phyloP scores from a whole-genome alignment of 2,888 invertebrate genomes.

The Atethmia centrago region DNA sequence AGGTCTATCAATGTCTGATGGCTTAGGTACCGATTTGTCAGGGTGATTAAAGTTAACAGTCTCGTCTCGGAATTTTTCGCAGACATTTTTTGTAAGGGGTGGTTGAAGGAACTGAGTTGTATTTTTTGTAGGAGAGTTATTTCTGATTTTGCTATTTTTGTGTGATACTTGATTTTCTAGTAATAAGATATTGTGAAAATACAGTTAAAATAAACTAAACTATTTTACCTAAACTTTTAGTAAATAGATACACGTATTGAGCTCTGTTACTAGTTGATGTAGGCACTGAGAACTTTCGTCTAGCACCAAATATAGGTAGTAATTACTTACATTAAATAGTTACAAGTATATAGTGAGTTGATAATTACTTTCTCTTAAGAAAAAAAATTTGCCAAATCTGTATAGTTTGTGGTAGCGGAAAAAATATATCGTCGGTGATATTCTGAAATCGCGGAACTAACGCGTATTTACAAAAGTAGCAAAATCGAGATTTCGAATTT shows the following conservation, averaged over 20 bases:
- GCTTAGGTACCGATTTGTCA: constrained; percentile 36
- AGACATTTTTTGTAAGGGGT: neutral
- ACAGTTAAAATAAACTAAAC: neutral
- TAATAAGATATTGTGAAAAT: neutral
- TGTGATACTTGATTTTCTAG: too few relatives aligned
- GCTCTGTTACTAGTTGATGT: neutral
- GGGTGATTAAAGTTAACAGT: constrained; percentile 16
- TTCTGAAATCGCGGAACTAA: too few relatives aligned
- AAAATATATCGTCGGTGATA: too few relatives aligned
- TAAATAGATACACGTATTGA: neutral
- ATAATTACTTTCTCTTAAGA: constrained; percentile 38
- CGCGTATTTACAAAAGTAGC: too few relatives aligned
- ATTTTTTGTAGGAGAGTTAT: neutral
- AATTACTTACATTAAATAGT: neutral
- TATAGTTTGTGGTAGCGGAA: too few relatives aligned
- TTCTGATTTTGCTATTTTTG: neutral
- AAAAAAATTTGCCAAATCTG: too few relatives aligned
- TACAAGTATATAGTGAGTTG: neutral
- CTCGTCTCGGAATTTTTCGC: neutral
- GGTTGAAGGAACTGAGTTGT: neutral
- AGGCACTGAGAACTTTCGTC: neutral
- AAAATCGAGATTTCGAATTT: too few relatives aligned
- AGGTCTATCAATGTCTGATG: constrained; percentile 48
- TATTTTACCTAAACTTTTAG: too few relatives aligned
- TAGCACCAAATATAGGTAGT: neutral